phyloP scores from a whole-genome alignment of 2,113 vertebrate genomes.

The Aldabrachelys gigantea region DNA sequence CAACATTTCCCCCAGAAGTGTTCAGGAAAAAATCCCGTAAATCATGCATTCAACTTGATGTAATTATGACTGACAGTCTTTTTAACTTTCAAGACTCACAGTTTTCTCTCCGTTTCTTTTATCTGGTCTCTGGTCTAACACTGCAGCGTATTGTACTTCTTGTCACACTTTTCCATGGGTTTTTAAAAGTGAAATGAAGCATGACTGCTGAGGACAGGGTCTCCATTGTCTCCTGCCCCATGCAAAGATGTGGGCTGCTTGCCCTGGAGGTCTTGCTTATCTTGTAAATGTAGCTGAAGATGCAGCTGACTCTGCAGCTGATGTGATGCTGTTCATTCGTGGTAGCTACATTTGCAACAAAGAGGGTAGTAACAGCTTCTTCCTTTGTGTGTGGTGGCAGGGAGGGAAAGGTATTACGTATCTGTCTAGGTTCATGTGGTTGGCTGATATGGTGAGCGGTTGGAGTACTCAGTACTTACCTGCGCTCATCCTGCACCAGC shows the following conservation, averaged over 20 bases:
- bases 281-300: background rate
- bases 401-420: background rate
- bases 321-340: background rate
- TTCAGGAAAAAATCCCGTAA: background rate
- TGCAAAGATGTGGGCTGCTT: background rate
- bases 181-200: background rate
- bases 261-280: background rate
- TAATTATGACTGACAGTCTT: background rate
- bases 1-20: background rate
- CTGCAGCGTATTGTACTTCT: background rate
- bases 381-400: background rate
- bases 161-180: background rate
- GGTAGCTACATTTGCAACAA: background rate
- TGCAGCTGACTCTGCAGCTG: background rate
- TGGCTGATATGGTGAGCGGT: background rate
- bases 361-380: background rate
- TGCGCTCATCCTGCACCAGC: background rate
- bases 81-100: background rate
- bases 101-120: background rate
- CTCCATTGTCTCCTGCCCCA: background rate
- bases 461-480: background rate
- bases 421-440: background rate
- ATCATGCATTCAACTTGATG: background rate
- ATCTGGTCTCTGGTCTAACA: background rate
- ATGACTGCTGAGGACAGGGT: background rate